These are phyloP conservation scores for Leptinotarsa juncta DNA, from an alignment of 2,888 invertebrate genomes.

Conservation along the genomic window DNA sequence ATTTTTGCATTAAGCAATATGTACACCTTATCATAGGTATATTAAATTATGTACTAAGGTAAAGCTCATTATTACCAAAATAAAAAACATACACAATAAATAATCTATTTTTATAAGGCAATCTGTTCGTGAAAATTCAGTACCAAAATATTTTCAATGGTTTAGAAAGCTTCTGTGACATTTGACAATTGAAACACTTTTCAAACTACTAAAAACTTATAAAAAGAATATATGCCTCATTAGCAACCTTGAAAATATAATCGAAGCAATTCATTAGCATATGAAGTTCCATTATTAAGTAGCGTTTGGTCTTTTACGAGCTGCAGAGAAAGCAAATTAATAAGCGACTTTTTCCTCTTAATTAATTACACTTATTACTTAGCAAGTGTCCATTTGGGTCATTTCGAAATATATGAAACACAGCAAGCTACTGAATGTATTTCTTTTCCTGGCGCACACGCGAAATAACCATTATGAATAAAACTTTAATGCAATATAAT, in stretches of 20 bases:
- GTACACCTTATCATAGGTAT: no score
- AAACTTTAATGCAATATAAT: conserved; percentile 23
- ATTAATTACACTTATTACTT: conserved; percentile 8
- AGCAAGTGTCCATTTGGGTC: conserved; percentile 14
- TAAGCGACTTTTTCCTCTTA: not conserved
- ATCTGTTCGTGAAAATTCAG: no score
- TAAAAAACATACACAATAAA: no score
- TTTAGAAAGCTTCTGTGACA: no score
- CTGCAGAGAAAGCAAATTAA: conserved; percentile 13
- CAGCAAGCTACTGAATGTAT: not conserved
- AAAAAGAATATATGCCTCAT: not conserved
- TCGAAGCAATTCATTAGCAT: not conserved
- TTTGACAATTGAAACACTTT: no score
- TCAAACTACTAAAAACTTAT: no score
- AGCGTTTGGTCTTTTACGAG: not conserved
- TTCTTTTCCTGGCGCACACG: conserved; percentile 10
- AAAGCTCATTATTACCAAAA: no score
- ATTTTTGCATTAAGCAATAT: no score
- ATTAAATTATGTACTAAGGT: no score
- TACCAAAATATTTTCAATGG: no score
- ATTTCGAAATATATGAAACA: not conserved
- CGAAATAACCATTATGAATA: conserved; percentile 14
- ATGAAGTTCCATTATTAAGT: not conserved
- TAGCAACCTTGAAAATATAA: not conserved
- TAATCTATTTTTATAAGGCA: no score